phyloP scores from a whole-genome alignment of 2,113 vertebrate species.

The Macquaria ambigua region DNA sequence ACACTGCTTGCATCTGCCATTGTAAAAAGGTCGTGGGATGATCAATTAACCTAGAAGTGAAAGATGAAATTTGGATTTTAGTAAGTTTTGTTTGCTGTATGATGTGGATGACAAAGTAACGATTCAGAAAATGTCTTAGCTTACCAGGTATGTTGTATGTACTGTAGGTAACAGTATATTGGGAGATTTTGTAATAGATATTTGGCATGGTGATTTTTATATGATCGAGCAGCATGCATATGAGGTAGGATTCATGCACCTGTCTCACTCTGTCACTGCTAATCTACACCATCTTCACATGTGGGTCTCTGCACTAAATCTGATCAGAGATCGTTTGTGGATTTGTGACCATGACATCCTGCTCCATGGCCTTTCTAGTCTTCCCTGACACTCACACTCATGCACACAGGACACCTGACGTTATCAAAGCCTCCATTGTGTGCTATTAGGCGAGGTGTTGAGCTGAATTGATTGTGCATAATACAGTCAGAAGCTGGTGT shows the following conservation, averaged over 20 bases:
- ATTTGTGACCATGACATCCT: not conserved
- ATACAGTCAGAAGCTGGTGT: conserved; percentile 7
- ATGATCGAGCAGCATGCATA: not conserved
- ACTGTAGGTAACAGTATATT: not conserved
- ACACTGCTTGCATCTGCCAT: not conserved
- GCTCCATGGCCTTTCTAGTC: not conserved
- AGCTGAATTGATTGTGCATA: conserved; percentile 18
- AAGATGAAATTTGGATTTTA: not conserved
- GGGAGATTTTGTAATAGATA: not conserved
- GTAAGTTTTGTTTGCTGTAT: not conserved
- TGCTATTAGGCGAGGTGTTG: not conserved
- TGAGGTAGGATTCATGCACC: not conserved
- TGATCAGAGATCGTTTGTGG: not conserved
- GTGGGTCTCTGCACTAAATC: not conserved
- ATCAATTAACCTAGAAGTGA: not conserved
- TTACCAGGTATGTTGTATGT: not conserved
- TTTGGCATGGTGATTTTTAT: not conserved
- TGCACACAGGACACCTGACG: not conserved
- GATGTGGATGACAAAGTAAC: not conserved
- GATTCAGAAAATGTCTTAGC: not conserved
- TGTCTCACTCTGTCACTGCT: not conserved
- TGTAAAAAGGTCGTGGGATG: not conserved
- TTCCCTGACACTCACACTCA: not conserved
- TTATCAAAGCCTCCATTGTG: conserved; percentile 25
- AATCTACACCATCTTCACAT: not conserved